These are phyloP conservation scores for Lamellibrachia columna DNA, from an alignment of 2,888 invertebrate species.

Conservation along the genomic window DNA sequence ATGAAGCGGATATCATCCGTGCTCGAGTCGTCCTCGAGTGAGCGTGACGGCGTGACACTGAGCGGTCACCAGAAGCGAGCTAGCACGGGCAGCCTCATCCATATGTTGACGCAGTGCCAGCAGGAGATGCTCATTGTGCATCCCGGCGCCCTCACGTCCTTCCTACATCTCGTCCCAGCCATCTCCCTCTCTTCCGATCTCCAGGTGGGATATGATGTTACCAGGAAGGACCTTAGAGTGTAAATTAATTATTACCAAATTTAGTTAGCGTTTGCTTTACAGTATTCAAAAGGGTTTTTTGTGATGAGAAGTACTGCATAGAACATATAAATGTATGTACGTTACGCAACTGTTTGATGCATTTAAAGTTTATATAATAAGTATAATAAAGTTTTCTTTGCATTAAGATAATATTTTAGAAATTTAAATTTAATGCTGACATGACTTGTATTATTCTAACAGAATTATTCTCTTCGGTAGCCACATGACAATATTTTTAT, in stretches of 20 bases:
- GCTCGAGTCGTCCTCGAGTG: conserved; percentile 33
- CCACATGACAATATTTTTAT: not conserved
- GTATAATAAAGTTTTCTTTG: too few species aligned
- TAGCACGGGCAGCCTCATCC: conserved; percentile 59
- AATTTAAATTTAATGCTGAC: too few species aligned
- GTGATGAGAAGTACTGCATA: too few species aligned
- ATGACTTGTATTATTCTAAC: too few species aligned
- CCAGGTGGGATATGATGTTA: conserved; percentile 38
- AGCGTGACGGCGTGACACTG: conserved; percentile 3
- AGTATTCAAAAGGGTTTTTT: too few species aligned
- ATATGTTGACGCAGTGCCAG: conserved; percentile 69
- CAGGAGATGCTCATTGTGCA: conserved; percentile 87
- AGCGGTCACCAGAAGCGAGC: conserved; percentile 50
- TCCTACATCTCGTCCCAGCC: conserved; percentile 82
- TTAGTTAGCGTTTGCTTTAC: too few species aligned
- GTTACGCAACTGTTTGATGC: too few species aligned
- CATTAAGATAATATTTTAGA: too few species aligned
- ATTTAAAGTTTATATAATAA: too few species aligned
- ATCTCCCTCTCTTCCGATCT: conserved; percentile 44
- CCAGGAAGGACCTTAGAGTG: not conserved
- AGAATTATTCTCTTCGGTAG: too few species aligned
- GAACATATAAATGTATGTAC: too few species aligned
- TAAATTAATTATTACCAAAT: not conserved
- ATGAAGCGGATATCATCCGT: conserved; percentile 39
- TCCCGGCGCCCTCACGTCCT: conserved; percentile 85